Base-by-base conservation (phyloP, 2,797 vertebrate genomes). In the Macrochelys suwanniensis region DNA sequence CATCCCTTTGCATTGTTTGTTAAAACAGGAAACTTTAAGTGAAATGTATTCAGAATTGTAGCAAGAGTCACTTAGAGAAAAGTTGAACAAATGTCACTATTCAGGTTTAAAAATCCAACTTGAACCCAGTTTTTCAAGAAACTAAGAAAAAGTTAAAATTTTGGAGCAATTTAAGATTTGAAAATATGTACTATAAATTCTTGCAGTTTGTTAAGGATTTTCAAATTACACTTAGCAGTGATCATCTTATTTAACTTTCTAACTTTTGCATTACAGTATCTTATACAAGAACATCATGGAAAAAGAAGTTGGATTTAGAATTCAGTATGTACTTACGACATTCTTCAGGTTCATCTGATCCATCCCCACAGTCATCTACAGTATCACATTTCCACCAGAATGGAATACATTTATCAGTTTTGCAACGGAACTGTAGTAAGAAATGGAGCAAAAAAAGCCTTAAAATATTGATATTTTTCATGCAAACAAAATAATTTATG, bases 331-430 rank as follows among this genome's bases (percentile, higher is more conserved):
- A 99, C 99, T 99, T 96, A 99, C 99, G 99, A 84, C 99, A 99
- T 82, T 99, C 98, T 17, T 98, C 98, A 1, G 99, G 99, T 93
- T 99, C 99, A 1, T 99, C 99, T 2, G 99, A 99, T 50, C 99
- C 98, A 56, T 99, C 99, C 0, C 99, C 99, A 9, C 99, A 99
- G 97, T 99, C 99, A 25, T 99, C 99, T 13, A 99, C 99, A 0
- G 99, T 99, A 97, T 99, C 99, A 93, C 99, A 99, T 97, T 99
- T 99, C 99, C 99, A 99, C 99, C 99, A 99, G 76, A 99, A 99
- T 0, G 99, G 99, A 97, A 99, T 99, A 94, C 99, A 99, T 97
- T 99, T 99, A 96, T 99, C 99, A 23, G 99, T 99, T 97, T 99
- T 99, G 97, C 99, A 99, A 21, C 99, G 99, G 97, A 99, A 99